phyloP scores from a whole-genome alignment of 1,140 invertebrate genomes.

The Elymnias hypermnestra region DNA sequence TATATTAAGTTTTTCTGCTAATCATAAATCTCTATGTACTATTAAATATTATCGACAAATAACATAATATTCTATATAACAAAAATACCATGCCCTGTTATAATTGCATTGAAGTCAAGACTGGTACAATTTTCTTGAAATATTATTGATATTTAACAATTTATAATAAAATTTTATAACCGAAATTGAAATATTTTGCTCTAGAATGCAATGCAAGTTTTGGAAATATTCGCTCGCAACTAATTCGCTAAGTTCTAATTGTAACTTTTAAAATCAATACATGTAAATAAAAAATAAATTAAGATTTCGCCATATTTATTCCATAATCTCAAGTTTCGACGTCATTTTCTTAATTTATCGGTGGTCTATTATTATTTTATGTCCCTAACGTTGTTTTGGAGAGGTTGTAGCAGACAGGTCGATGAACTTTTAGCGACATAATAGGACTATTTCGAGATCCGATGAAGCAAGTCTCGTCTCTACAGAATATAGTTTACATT shows the following conservation, averaged over 20 bases:
- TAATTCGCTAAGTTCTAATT: too few relatives aligned
- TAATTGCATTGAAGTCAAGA: too few relatives aligned
- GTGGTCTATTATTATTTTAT: slow-evolving; percentile 42
- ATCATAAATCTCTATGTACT: too few relatives aligned
- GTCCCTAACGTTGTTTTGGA: slow-evolving; percentile 27
- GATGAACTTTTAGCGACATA: slow-evolving; percentile 38
- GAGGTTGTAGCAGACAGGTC: slow-evolving; percentile 28
- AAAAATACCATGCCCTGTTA: too few relatives aligned
- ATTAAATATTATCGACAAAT: too few relatives aligned
- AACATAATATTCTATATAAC: too few relatives aligned
- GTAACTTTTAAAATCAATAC: background rate
- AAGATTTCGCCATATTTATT: background rate
- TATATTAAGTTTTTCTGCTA: too few relatives aligned
- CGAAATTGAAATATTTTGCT: too few relatives aligned
- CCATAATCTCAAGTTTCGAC: slow-evolving; percentile 10
- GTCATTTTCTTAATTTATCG: background rate
- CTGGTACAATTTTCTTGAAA: too few relatives aligned
- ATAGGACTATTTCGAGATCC: slow-evolving; percentile 42
- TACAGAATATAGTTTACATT: slow-evolving; percentile 16
- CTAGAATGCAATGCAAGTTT: too few relatives aligned
- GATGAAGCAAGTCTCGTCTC: slow-evolving; percentile 30
- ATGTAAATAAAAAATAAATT: too few relatives aligned
- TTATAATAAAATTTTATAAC: background rate
- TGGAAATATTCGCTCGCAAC: too few relatives aligned
- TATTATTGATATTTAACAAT: background rate